phyloP scores from a whole-genome alignment of 1,140 invertebrate genomes.

The Antheraea mylitta region DNA sequence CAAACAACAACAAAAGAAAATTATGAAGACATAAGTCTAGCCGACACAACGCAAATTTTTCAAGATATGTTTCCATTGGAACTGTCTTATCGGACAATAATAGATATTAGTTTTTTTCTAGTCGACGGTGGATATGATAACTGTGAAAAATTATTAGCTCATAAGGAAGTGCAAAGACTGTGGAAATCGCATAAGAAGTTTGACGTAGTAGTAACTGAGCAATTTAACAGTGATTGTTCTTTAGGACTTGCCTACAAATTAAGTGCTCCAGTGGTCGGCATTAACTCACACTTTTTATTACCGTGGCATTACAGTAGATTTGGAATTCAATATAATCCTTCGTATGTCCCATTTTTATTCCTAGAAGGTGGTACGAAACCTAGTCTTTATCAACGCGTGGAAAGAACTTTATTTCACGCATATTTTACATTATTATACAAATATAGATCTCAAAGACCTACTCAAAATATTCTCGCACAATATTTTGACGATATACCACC shows the following conservation, averaged over 20 bases:
- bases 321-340: constrained; percentile 79
- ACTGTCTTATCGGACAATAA: constrained; percentile 40
- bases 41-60: constrained; percentile 42
- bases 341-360: constrained; percentile 77
- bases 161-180: constrained; percentile 68
- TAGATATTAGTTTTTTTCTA: constrained; percentile 34
- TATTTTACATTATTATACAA: constrained; percentile 50
- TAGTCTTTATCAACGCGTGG: constrained; percentile 63
- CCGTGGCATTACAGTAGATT: constrained; percentile 80
- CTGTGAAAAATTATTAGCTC: constrained; percentile 63
- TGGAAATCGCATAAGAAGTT: constrained; percentile 73
- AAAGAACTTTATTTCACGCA: constrained; percentile 47
- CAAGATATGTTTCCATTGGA: constrained; percentile 43
- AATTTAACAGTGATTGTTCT: constrained; percentile 85
- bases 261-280: constrained; percentile 80
- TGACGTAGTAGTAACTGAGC: constrained; percentile 84
- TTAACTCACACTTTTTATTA: constrained; percentile 79
- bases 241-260: constrained; percentile 81
- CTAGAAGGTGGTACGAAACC: constrained; percentile 78
- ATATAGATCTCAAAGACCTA: constrained; percentile 48
- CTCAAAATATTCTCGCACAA: constrained; percentile 59
- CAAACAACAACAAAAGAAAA: constrained; percentile 73
- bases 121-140: constrained; percentile 33
- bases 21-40: constrained; percentile 80
- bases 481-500: constrained; percentile 80